phyloP scores from a whole-genome alignment of 1,140 invertebrate species.

The Drosophila kurseongensis region DNA sequence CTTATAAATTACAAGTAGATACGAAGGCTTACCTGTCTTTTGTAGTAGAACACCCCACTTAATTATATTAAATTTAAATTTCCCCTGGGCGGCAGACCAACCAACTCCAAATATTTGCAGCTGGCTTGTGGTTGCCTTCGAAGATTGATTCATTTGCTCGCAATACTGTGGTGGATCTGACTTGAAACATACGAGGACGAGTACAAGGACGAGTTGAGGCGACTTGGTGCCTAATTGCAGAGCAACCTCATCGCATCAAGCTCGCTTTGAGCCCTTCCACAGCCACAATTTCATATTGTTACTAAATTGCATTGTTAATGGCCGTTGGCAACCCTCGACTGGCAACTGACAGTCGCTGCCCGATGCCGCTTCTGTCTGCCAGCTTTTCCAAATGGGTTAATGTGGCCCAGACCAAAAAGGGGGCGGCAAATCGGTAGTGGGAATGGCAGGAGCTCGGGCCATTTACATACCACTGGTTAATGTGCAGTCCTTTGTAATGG shows the following conservation, averaged over 20 bases:
- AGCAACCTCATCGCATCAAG: conserved; percentile 19
- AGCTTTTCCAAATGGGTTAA: conserved; percentile 46
- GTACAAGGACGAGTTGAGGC: conserved; percentile 12
- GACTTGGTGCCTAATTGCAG: conserved; percentile 65
- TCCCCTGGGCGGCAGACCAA: not conserved
- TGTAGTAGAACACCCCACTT: not conserved
- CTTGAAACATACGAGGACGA: conserved; percentile 20
- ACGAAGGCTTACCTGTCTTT: not conserved
- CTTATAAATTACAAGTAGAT: not conserved
- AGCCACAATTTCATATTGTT: conserved; percentile 64
- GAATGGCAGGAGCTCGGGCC: not conserved
- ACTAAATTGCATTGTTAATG: conserved; percentile 70
- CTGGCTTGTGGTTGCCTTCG: conserved; percentile 28
- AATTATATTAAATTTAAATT: conserved; percentile 1
- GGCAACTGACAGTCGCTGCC: conserved; percentile 20
- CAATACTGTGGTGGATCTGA: conserved; percentile 1
- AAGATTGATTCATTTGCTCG: conserved; percentile 57
- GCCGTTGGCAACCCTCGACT: conserved; percentile 37
- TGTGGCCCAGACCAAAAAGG: conserved; percentile 27
- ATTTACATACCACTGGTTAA: conserved; percentile 72
- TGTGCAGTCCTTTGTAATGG: conserved; percentile 56
- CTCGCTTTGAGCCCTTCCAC: conserved; percentile 42
- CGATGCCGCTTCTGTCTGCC: not conserved
- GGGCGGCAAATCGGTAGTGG: not conserved
- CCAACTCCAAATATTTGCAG: conserved; percentile 27